Evolutionary conservation across 2,797 vertebrate genomes (phyloP), one percentile per base, ranked within the genome.

Genomic region (Clarias platycephalus): DNA sequence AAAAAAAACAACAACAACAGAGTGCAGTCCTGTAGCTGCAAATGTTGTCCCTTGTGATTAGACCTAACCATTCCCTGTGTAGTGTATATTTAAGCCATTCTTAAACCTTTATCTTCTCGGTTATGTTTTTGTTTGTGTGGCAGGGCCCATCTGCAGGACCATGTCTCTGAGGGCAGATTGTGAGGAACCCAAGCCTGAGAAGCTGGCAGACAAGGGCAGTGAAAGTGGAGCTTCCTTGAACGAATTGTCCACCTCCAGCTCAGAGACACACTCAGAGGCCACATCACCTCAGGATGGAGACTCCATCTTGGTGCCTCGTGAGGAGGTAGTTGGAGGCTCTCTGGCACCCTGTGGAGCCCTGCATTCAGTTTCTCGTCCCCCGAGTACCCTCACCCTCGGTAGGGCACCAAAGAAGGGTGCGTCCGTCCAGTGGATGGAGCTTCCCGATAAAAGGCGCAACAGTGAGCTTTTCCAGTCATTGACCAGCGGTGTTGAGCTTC

Each of bases 391-490:
- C 67, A 97, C 96, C 0, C 83, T 97, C 89, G 96, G 96, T 93
- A 95, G 95, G 7, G 94, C 96, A 0, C 95, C 96, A 4, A 96
- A 96, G 91, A 96, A 96, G 77, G 94, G 94, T 0, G 95, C 94
- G 0, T 95, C 94, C 0, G 93, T 96, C 80, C 96, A 96, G 75
- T 96, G 96, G 96, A 95, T 96, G 93, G 95, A 95, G 37, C 89
- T 93, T 0, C 93, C 96, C 2, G 95, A 96, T 89, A 97, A 96
- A 92, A 94, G 96, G 87, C 95, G 96, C 71, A 97, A 97, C 93
- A 97, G 96, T 85, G 96, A 97, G 94, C 96, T 97, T 86, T 97
- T 97, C 93, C 96, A 97, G 92, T 96, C 96, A 24, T 93, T 97
- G 88, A 96, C 96, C 91, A 96, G 96, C 88, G 87, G 89, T 6